Conservation (phyloP, 2,113 vertebrate species). For the Clinocottus analis region DNA sequence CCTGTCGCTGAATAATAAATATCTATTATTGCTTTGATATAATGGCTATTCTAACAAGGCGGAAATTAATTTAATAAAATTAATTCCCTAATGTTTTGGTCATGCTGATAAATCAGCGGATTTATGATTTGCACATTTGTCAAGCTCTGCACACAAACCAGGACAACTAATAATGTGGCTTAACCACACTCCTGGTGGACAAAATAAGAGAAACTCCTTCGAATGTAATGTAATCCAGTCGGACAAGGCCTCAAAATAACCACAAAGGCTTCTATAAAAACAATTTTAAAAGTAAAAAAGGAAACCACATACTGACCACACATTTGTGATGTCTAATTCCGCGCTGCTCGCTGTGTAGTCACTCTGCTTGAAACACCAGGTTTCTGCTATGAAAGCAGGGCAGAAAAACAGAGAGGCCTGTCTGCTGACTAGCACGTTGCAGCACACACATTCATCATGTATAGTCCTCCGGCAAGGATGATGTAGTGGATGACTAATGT, state of each 20-base stretch:
- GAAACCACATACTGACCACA: background rate
- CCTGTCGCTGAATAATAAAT: constrained; percentile 20
- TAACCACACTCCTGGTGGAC: background rate
- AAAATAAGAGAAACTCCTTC: background rate
- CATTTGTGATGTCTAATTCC: constrained; percentile 9
- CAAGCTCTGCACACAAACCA: constrained; percentile 9
- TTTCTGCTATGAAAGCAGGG: background rate
- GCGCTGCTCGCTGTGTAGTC: background rate
- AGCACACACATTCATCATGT: constrained; percentile 19
- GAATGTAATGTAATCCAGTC: background rate
- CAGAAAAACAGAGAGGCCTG: background rate
- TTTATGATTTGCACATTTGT: constrained; percentile 37
- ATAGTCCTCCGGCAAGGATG: constrained; percentile 18
- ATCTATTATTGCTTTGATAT: background rate
- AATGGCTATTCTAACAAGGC: constrained; percentile 14
- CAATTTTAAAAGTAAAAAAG: background rate
- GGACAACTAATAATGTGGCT: background rate
- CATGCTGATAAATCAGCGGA: constrained; percentile 38
- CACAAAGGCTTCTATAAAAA: background rate
- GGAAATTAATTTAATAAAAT: constrained; percentile 46
- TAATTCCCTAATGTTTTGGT: constrained; percentile 40
- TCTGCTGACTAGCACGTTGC: constrained; percentile 36
- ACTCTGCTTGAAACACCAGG: constrained; percentile 2
- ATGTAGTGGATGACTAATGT: constrained; percentile 33
- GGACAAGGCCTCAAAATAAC: background rate